Evolutionary conservation across 2,797 vertebrate species (phyloP).

Genomic region (Sebastes elongatus): DNA sequence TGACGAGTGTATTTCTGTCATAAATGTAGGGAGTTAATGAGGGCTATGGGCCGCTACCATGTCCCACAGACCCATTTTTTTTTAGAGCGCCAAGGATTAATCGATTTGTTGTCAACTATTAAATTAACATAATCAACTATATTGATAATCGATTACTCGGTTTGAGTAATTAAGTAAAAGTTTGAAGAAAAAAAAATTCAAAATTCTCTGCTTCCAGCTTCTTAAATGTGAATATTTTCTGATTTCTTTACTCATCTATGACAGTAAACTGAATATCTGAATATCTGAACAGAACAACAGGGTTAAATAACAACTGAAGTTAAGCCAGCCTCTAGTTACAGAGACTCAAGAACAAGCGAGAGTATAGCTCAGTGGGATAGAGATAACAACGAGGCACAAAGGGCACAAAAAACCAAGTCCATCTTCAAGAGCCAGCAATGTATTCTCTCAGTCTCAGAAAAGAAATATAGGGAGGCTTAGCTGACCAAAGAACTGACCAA

Average conservation of each 20-base stretch:
- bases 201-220: not conserved
- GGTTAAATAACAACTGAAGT: not conserved
- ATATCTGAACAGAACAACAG: not conserved
- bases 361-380: conserved; percentile 7
- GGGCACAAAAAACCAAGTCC: not conserved
- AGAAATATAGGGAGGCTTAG: not conserved
- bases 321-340: not conserved
- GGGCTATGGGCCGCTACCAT: accelerated
- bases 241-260: not conserved
- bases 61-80: too few species aligned
- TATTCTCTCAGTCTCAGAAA: not conserved
- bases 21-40: not conserved
- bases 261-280: not conserved
- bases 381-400: not conserved
- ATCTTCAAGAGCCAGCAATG: not conserved
- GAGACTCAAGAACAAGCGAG: conserved; percentile 3
- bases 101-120: not conserved
- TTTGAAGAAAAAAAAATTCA: not conserved
- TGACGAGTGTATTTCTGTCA: not conserved
- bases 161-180: not conserved
- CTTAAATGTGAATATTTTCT: not conserved
- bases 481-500: not conserved
- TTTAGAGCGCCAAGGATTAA: too few species aligned
- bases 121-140: not conserved
- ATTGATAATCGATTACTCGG: not conserved